Evolutionary conservation across 2,888 invertebrate species (phyloP), one percentile per base, ranked within the genome.

Genomic region (Chrysomela aeneicollis): DNA sequence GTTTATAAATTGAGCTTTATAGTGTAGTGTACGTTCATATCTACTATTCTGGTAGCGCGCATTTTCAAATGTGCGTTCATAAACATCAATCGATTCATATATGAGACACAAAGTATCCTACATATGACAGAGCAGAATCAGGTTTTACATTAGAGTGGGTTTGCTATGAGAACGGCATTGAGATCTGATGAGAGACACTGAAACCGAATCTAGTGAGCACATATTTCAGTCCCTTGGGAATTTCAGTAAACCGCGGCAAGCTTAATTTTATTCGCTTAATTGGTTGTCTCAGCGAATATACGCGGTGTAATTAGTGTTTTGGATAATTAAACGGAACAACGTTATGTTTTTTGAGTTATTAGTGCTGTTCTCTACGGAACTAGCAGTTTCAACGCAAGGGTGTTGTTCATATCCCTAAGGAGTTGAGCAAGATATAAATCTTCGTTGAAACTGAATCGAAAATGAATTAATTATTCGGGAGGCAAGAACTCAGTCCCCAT

Each of bases 181-280:
- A 6, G 9, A 3, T 21, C 37, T 15, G 22, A 21, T n/a, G 9
- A 37, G 21, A 22, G 9, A 55, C 42, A 21, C 37, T 55, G 15
- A 15, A 37, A 37, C 19, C 15, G 19, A 22, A 54, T 54, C 42
- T 37, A 21, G 37, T 53, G 21, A 22, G 42, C 37, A 55, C 42
- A 55, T 55, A 55, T 55, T 55, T 54, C 17, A 55, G 22, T 37
- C 55, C 22, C 55, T 18, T 8, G 42, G 19, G 42, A 42, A 22
- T 42, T 55, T 15, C 21, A 55, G 55, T 37, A 21, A 55, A 55
- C 55, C 55, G 42, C 37, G 21, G 55, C 22, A 2, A 21, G 55
- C 55, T 42, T 42, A 42, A 52, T 55, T 42, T 37, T 22, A 21
- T 17, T 55, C 42, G 17, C 55, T 8, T 42, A 55, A 42, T 37